Evolutionary conservation across 2,888 invertebrate species (phyloP), one percentile per base, ranked within the genome.

Genomic region (Erebia ligea): DNA sequence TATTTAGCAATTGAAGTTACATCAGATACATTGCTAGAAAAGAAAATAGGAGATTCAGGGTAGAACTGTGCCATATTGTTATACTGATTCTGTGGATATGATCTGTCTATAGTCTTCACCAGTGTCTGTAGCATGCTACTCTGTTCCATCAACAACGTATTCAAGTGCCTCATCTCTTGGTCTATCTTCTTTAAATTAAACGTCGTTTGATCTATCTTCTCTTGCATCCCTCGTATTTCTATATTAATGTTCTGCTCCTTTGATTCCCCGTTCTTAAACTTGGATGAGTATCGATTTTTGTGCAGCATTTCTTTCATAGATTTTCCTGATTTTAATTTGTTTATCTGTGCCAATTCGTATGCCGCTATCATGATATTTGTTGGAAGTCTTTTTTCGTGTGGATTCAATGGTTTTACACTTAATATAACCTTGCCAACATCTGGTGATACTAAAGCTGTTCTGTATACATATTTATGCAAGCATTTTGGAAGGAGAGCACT

Each of bases 341-440:
- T 94, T 71, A 95, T 90, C 77, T 96, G 96, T 0, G 97, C 97
- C 67, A 97, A 94, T 80, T 97, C 96, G 77, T 97, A 96, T 0
- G 97, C 97, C 1, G 96, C 95, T 91, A 96, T 95, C 84, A 97
- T 94, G 70, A 97, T 96, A 70, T 97, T 96, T 21, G 95, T 95
- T 0, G 97, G 97, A 56, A 97, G 87, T 67, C 97, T 94, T 79
- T 96, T 97, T 81, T 97, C 97, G 42, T 96, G 94, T 0, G 97
- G 97, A 89, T 97, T 97, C 58, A 97, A 86, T 0, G 97, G 97
- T 82, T 97, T 96, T 0, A 97, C 97, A 76, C 96, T 97, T 25
- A 97, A 84, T 40, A 97, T 97, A 0, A 97, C 97, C 77, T 97
- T 94, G 50, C 97, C 96, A 0, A 97, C 97, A 79, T 97, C 96